A percentile compares a stretch with the other conserved stretches of the same genome.
phyloP scores from a whole-genome alignment of 2,888 invertebrate genomes.

The Acrocyrtus sp. region DNA sequence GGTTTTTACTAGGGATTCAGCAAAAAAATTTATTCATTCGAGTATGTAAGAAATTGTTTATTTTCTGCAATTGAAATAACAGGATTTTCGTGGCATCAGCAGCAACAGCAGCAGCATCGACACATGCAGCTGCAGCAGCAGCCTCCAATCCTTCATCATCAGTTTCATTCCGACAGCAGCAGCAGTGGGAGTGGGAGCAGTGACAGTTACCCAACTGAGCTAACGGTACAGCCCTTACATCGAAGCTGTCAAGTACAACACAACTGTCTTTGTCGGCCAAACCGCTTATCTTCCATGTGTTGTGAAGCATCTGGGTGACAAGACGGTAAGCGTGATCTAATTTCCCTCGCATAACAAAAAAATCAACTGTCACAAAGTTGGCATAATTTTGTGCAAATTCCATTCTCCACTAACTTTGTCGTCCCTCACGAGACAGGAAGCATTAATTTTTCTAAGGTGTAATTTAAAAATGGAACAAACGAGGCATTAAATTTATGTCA shows the following conservation, averaged over 20 bases:
- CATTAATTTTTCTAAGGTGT: too few relatives aligned
- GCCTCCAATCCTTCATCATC: not conserved
- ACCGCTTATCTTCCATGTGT: constrained; percentile 62
- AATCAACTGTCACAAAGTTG: too few relatives aligned
- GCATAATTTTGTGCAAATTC: too few relatives aligned
- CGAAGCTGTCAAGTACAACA: constrained; percentile 56
- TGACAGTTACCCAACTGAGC: constrained; percentile 15
- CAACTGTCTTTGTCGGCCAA: constrained; percentile 60
- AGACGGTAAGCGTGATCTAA: constrained; percentile 62
- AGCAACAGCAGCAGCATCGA: constrained; percentile 10
- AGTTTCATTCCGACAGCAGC: not conserved
- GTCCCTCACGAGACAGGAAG: too few relatives aligned
- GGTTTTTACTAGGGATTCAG: too few relatives aligned
- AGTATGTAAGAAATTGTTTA: too few relatives aligned
- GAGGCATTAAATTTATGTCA: too few relatives aligned
- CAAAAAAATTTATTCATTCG: too few relatives aligned
- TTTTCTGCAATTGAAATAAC: constrained; percentile 32
- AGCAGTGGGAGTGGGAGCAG: not conserved
- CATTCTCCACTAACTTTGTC: too few relatives aligned
- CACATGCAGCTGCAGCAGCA: too few relatives aligned
- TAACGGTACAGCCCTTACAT: constrained; percentile 46
- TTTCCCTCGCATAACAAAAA: too few relatives aligned
- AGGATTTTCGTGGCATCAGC: constrained; percentile 29
- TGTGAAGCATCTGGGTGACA: constrained; percentile 62
- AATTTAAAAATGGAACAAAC: too few relatives aligned